Evolutionary conservation across 1,140 invertebrate genomes (phyloP).

Genomic region (Streblospio benedicti): DNA sequence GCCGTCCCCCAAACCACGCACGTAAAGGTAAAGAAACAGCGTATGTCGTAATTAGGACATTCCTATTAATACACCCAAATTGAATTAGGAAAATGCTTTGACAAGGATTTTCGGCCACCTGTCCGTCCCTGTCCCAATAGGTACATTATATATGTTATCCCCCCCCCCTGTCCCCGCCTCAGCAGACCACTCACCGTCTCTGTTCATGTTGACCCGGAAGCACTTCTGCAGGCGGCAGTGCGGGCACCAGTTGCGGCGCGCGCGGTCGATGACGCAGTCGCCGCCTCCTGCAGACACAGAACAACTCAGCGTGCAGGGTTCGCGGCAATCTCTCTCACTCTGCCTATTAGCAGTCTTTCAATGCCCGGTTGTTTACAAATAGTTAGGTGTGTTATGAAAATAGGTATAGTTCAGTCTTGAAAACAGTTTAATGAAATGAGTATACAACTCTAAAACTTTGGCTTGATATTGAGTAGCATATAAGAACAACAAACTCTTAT

Average conservation of each 20-base stretch:
- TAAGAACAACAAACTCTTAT: too few species aligned
- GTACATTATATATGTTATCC: not conserved
- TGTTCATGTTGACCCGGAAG: conserved; percentile 69
- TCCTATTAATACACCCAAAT: not conserved
- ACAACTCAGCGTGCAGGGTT: too few species aligned
- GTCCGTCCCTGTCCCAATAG: not conserved
- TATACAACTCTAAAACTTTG: too few species aligned
- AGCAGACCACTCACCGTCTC: conserved; percentile 53
- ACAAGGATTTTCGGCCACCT: not conserved
- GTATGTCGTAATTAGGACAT: not conserved
- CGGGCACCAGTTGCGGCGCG: conserved; percentile 77
- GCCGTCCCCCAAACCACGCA: not conserved
- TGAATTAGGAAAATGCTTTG: not conserved
- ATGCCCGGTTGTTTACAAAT: too few species aligned
- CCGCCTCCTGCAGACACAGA: conserved; percentile 57
- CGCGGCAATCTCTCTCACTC: too few species aligned
- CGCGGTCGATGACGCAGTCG: conserved; percentile 71
- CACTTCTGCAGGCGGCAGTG: conserved; percentile 72
- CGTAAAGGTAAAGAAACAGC: conserved; percentile 17
- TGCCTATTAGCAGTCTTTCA: too few species aligned
- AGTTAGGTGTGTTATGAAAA: too few species aligned
- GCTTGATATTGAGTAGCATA: too few species aligned
- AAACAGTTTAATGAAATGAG: too few species aligned
- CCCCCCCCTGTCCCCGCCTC: not conserved
- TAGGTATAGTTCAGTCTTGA: too few species aligned